Percentiles rank a stretch among this genome's conserved stretches.
These are phyloP conservation scores for Anolis apletophallus DNA, from an alignment of 2,797 vertebrate species.

Conservation along the genomic window DNA sequence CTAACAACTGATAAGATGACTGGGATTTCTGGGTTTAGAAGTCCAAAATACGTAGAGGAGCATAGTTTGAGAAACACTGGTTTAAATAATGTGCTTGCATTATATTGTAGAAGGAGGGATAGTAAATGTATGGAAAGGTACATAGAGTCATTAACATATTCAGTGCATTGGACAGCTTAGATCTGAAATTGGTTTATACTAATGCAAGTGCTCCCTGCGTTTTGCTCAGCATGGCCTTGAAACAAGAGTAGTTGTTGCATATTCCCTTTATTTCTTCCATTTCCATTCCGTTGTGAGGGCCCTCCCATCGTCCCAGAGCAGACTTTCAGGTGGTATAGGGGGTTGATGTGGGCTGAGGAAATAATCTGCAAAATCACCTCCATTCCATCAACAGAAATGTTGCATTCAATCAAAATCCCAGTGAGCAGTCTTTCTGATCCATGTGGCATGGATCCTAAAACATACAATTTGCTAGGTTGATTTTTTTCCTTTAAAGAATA, in stretches of 20 bases:
- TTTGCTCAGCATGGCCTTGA: not conserved
- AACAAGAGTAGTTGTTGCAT: not conserved
- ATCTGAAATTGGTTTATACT: not conserved
- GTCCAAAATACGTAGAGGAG: too few relatives aligned
- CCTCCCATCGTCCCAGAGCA: too few relatives aligned
- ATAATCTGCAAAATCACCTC: not conserved
- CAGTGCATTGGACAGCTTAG: not conserved
- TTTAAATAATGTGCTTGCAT: not conserved
- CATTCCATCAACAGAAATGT: not conserved
- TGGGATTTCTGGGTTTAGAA: too few relatives aligned
- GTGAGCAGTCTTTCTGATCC: not conserved
- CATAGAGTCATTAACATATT: not conserved
- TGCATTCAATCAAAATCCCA: not conserved
- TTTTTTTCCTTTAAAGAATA: not conserved
- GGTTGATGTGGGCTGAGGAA: not conserved
- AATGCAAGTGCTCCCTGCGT: not conserved
- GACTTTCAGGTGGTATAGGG: not conserved
- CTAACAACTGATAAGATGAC: too few relatives aligned
- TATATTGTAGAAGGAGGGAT: not conserved
- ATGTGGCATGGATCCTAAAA: not conserved
- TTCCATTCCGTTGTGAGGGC: not conserved
- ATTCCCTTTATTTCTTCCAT: not conserved
- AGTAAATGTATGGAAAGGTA: not conserved
- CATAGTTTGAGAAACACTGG: too few relatives aligned
- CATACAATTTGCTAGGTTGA: not conserved